phyloP scores from a whole-genome alignment of 2,113 vertebrate species.

The Aramus guarauna region DNA sequence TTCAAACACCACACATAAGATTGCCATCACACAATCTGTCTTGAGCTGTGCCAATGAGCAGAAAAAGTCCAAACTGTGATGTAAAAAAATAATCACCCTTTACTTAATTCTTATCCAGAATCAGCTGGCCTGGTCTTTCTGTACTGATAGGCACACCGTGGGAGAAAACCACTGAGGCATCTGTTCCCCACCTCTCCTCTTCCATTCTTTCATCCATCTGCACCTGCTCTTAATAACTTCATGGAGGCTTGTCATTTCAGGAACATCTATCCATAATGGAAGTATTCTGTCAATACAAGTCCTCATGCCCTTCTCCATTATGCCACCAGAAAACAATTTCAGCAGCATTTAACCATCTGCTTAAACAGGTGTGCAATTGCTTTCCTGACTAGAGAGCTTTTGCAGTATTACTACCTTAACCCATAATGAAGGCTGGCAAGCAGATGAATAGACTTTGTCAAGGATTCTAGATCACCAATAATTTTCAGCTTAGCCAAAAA shows the following conservation, averaged over 20 bases:
- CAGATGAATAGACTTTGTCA: neutral
- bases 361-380: neutral
- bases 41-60: conserved; percentile 14
- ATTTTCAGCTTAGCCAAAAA: neutral
- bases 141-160: fast-evolving
- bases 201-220: neutral
- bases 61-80: neutral
- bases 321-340: neutral
- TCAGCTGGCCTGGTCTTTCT: neutral
- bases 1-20: conserved; percentile 40
- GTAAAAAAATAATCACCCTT: neutral
- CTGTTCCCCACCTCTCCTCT: neutral
- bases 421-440: neutral
- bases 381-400: neutral
- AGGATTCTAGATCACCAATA: neutral
- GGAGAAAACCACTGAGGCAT: neutral
- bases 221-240: neutral
- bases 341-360: neutral
- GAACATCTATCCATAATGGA: neutral
- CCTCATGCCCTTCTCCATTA: neutral
- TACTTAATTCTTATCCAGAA: neutral
- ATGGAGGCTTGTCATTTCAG: neutral
- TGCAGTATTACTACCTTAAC: neutral
- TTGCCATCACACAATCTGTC: conserved; percentile 50
- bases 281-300: neutral